Percentiles rank a stretch among this genome's conserved stretches.
Conservation (phyloP, 2,113 vertebrate genomes). For the Galeopterus variegatus region DNA sequence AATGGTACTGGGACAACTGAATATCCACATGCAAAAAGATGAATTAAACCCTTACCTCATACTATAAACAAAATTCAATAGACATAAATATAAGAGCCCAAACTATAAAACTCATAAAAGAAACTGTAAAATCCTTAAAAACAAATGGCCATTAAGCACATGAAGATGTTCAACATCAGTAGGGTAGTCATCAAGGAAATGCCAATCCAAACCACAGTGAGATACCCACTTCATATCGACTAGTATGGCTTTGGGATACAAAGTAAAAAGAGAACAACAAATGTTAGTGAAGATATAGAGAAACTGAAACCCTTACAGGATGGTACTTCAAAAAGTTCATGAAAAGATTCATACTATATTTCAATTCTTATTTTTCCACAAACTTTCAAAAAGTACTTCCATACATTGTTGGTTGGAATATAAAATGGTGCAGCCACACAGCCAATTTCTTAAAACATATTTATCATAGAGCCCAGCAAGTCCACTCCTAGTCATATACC, state of each 20-base stretch:
- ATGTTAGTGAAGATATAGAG: not conserved
- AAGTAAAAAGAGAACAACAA: not conserved
- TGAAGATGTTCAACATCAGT: not conserved
- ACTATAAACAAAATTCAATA: conserved; percentile 15
- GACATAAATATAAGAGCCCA: not conserved
- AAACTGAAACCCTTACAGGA: not conserved
- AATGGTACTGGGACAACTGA: not conserved
- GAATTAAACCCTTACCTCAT: not conserved
- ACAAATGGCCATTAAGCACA: not conserved
- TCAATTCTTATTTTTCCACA: too few species aligned
- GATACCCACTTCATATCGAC: not conserved
- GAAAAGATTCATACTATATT: too few species aligned
- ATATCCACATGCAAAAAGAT: conserved; percentile 10
- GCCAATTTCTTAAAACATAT: conserved; percentile 41
- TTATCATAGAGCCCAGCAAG: not conserved
- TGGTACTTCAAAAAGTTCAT: too few species aligned
- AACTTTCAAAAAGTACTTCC: too few species aligned
- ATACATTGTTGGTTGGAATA: not conserved
- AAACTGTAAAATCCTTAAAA: not conserved
- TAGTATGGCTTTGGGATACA: not conserved
- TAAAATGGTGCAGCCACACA: not conserved
- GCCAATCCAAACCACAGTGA: not conserved
- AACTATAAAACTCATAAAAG: not conserved
- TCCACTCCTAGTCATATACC: not conserved
- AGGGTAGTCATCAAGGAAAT: not conserved